Evolutionary conservation across 1,140 invertebrate species (phyloP), one percentile per base, ranked within the genome.

Genomic region (Sminthurides bifidus): DNA sequence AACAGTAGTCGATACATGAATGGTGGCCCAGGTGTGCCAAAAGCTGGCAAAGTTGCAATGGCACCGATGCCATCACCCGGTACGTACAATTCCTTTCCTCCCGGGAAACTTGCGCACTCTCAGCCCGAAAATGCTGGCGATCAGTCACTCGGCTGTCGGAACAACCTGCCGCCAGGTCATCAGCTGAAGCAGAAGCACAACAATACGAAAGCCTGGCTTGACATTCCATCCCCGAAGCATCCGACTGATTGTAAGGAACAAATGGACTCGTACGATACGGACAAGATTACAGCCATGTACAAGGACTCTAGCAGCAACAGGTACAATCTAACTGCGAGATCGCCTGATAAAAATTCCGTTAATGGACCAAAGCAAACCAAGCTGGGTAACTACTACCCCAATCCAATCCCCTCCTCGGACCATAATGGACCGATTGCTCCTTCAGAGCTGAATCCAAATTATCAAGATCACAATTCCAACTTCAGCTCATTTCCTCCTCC

Each of bases 401-500:
- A n/a, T n/a, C n/a, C n/a, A n/a, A n/a, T n/a, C n/a, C n/a, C n/a
- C n/a, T n/a, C n/a, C n/a, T n/a, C n/a, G n/a, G n/a, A n/a, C n/a
- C n/a, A n/a, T n/a, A n/a, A n/a, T n/a, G n/a, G n/a, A n/a, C n/a
- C n/a, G n/a, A n/a, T n/a, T n/a, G n/a, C n/a, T n/a, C n/a, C n/a
- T n/a, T n/a, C n/a, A n/a, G n/a, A n/a, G n/a, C n/a, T n/a, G n/a
- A n/a, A 37, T 37, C 33, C 33, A 51, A 51, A 51, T 21, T 35
- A 17, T 10, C 33, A n/a, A n/a, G n/a, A n/a, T n/a, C n/a, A n/a
- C n/a, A n/a, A n/a, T n/a, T n/a, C n/a, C n/a, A 27, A 49, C 15
- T 30, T 14, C 43, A 41, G 44, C 26, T 38, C 50, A 46, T 61
- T 61, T 27, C 48, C 56, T 21, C 61, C 61, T 27, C 58, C 55